Percentiles rank a stretch among this genome's conserved stretches.
Conservation (phyloP, 2,113 vertebrate species). For the Myiopsitta monachus region DNA sequence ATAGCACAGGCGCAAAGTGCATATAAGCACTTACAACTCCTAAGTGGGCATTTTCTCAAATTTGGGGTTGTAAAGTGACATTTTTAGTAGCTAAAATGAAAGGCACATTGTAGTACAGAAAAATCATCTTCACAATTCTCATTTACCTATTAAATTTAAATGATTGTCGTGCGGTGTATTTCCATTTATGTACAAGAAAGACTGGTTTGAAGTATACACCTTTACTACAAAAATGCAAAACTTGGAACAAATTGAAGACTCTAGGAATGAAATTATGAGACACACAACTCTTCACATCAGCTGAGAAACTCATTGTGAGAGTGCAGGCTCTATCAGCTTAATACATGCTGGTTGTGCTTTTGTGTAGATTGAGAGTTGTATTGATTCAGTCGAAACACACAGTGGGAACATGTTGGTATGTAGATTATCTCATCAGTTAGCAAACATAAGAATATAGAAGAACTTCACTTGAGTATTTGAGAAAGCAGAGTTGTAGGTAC, state of each 20-base stretch:
- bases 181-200: constrained; percentile 23
- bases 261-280: constrained; percentile 43
- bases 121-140: constrained; percentile 10
- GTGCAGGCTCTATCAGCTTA: background rate
- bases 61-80: background rate
- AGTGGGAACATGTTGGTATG: constrained; percentile 50
- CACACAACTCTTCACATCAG: background rate
- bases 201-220: background rate
- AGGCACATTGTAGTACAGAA: background rate
- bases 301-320: constrained; percentile 1
- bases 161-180: background rate
- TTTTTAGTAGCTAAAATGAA: background rate
- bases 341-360: constrained; percentile 1
- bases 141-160: background rate
- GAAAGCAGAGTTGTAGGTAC: background rate
- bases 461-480: constrained; percentile 5
- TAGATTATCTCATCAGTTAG: constrained; percentile 56
- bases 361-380: constrained; percentile 15
- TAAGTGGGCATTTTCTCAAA: background rate
- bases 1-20: background rate
- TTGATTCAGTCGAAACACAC: constrained; percentile 56
- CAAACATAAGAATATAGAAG: background rate
- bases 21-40: background rate
- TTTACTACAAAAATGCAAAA: constrained; percentile 42
- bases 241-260: background rate